Evolutionary conservation across 2,888 invertebrate species (phyloP).

Genomic region (Ephialtes manifestator): DNA sequence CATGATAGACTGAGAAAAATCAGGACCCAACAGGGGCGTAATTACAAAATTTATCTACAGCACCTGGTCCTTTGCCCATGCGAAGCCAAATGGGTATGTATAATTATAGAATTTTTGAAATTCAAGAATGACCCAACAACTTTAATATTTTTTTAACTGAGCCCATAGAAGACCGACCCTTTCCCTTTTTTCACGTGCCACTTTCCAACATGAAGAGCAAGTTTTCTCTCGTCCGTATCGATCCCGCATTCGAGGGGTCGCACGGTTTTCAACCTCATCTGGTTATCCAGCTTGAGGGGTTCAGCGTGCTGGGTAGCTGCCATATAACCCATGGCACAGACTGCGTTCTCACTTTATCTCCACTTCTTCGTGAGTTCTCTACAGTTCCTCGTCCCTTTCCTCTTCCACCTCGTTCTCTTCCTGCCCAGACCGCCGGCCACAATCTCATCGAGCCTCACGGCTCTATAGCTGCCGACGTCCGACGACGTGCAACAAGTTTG

Average conservation of each 20-base stretch:
- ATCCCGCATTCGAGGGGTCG: slow-evolving; percentile 28
- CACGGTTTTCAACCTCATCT: slow-evolving; percentile 31
- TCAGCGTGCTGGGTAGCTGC: slow-evolving; percentile 5
- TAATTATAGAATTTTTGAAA: neutral
- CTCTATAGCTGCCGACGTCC: slow-evolving; percentile 32
- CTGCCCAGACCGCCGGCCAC: slow-evolving; percentile 31
- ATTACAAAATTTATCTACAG: too few species aligned
- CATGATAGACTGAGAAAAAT: too few species aligned
- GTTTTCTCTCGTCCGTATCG: slow-evolving; percentile 42
- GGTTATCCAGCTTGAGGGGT: slow-evolving; percentile 42
- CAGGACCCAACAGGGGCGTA: neutral
- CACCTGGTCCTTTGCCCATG: neutral
- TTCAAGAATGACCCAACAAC: neutral
- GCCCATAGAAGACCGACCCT: slow-evolving; percentile 1
- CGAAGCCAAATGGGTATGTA: neutral
- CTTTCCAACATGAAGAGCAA: slow-evolving; percentile 6
- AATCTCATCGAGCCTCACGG: slow-evolving; percentile 47
- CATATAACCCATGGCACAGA: slow-evolving; percentile 13
- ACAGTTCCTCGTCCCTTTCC: neutral
- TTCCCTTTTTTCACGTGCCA: slow-evolving; percentile 4
- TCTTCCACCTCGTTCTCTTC: slow-evolving; percentile 33
- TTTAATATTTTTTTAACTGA: neutral
- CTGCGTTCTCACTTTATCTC: slow-evolving; percentile 16
- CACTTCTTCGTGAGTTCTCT: slow-evolving; percentile 11
- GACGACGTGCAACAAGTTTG: slow-evolving; percentile 80